phyloP scores from a whole-genome alignment of 2,888 invertebrate species.

The Onthophagus sagittarius region DNA sequence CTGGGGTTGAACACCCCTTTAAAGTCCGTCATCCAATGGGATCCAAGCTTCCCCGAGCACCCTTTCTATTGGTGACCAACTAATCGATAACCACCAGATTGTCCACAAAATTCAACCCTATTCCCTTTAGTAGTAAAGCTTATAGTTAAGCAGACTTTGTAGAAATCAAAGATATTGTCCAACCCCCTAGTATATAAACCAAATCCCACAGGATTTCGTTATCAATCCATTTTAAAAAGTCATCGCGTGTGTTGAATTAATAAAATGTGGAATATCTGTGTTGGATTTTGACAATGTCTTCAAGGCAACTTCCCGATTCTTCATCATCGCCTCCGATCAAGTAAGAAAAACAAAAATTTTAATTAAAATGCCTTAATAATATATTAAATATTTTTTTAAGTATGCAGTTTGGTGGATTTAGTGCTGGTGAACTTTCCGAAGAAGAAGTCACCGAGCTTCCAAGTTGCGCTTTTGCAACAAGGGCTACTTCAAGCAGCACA shows the following conservation, averaged over 20 bases:
- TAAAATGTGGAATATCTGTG: constrained; percentile 12
- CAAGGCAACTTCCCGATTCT: constrained; percentile 64
- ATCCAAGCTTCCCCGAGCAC: constrained; percentile 3
- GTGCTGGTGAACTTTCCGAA: constrained; percentile 54
- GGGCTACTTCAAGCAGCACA: constrained; percentile 44
- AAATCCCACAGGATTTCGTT: constrained; percentile 30
- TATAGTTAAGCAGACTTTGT: neutral
- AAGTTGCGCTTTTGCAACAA: constrained; percentile 74
- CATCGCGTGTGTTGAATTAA: constrained; percentile 1
- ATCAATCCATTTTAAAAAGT: constrained; percentile 2
- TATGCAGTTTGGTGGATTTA: constrained; percentile 46
- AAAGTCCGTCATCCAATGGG: constrained; percentile 13
- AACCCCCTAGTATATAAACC: constrained; percentile 33
- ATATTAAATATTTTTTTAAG: constrained; percentile 31
- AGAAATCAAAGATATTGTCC: neutral
- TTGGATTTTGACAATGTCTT: constrained; percentile 34
- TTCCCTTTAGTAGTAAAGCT: neutral
- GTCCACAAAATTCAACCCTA: neutral
- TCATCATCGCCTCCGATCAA: constrained; percentile 68
- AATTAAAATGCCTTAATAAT: neutral
- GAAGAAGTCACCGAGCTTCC: constrained; percentile 70
- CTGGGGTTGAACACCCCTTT: neutral
- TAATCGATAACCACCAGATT: constrained; percentile 18
- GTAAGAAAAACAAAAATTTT: constrained; percentile 44
- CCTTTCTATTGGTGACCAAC: constrained; percentile 27